phyloP scores from a whole-genome alignment of 2,113 vertebrate genomes.

The Pangasianodon gigas region DNA sequence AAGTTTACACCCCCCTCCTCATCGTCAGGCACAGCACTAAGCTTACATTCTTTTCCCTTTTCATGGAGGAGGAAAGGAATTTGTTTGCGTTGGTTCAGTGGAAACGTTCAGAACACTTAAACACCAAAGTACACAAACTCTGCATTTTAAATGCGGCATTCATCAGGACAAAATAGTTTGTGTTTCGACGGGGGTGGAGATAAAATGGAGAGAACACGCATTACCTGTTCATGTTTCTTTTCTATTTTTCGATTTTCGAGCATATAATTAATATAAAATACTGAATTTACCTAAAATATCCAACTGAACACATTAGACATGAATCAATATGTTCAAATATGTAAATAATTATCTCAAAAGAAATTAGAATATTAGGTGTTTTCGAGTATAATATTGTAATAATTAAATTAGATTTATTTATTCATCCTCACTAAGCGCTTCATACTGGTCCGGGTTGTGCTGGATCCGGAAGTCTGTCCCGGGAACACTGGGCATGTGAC shows the following conservation, averaged over 20 bases:
- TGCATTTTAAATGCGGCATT: slow-evolving; percentile 36
- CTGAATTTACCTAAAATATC: not conserved
- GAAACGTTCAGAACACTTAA: slow-evolving; percentile 53
- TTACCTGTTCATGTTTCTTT: not conserved
- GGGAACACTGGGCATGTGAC: not conserved
- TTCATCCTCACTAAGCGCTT: not conserved
- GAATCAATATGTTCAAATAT: not conserved
- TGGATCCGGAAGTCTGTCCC: not conserved
- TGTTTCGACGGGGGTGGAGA: not conserved
- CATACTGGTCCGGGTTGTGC: not conserved
- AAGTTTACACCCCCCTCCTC: not conserved
- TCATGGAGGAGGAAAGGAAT: slow-evolving; percentile 30
- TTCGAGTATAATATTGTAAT: too few relatives aligned
- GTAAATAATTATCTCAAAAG: too few relatives aligned
- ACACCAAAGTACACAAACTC: slow-evolving; percentile 44
- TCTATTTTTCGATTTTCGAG: not conserved
- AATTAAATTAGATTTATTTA: too few relatives aligned
- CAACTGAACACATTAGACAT: fast-evolving
- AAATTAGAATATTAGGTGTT: not conserved
- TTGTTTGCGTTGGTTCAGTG: slow-evolving; percentile 36
- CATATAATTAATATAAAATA: not conserved
- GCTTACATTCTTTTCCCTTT: slow-evolving; percentile 39
- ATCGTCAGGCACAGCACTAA: not conserved
- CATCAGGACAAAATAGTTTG: slow-evolving; percentile 63
- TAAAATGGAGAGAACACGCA: not conserved